These are phyloP conservation scores for Rhinoraja longicauda DNA, from an alignment of 2,797 vertebrate species.

Conservation along the genomic window DNA sequence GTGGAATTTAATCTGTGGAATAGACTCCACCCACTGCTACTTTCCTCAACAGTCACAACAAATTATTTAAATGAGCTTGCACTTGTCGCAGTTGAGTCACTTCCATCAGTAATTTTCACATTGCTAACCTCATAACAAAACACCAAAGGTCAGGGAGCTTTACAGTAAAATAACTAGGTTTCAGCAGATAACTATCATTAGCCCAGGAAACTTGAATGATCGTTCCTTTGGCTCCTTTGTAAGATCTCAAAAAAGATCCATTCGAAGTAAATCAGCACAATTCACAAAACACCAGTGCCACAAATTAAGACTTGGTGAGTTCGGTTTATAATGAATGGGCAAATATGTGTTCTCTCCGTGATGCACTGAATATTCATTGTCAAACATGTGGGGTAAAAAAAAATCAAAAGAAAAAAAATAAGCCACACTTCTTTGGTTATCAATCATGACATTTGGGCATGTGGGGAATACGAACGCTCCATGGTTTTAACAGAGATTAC, in stretches of 20 bases:
- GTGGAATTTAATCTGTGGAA: conserved; percentile 9
- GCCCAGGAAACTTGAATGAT: conserved; percentile 5
- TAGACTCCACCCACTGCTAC: not conserved
- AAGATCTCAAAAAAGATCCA: not conserved
- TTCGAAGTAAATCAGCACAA: not conserved
- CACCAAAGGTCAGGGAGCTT: not conserved
- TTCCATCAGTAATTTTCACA: not conserved
- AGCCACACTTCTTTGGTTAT: not conserved
- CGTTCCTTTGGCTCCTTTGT: not conserved
- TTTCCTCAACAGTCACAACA: conserved; percentile 18
- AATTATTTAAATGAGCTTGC: not conserved
- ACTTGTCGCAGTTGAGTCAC: not conserved
- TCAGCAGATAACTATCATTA: conserved; percentile 13
- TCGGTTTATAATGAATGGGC: not conserved
- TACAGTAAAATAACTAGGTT: not conserved
- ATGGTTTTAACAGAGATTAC: not conserved
- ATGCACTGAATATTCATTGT: not conserved
- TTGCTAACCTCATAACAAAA: not conserved
- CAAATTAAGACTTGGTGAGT: not conserved
- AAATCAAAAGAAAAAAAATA: not conserved
- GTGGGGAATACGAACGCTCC: not conserved
- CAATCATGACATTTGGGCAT: not conserved
- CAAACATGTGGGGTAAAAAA: not conserved
- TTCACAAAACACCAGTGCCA: not conserved
- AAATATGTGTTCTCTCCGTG: too few species aligned